These are phyloP conservation scores for Drosophila nr. perissopoda DNA, from an alignment of 2,888 invertebrate genomes.

Conservation along the genomic window DNA sequence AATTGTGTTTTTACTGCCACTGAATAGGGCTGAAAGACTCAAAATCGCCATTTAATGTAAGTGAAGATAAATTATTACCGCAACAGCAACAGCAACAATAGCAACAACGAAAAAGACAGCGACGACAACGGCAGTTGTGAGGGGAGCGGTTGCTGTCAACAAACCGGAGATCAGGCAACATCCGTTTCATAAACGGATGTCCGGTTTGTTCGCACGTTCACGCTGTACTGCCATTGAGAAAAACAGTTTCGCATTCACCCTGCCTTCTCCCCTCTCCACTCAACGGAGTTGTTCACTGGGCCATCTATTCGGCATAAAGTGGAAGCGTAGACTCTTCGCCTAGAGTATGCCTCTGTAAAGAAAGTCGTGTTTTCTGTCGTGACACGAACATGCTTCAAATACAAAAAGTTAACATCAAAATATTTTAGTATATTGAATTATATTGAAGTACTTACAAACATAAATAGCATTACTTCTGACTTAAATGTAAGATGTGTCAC, in stretches of 20 bases:
- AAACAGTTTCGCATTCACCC: constrained; percentile 30
- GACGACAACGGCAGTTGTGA: constrained; percentile 3
- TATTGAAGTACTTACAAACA: background rate
- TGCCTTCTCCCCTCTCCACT: background rate
- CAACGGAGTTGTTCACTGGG: background rate
- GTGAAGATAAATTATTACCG: constrained; percentile 70
- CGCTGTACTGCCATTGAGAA: constrained; percentile 50
- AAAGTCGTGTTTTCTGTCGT: background rate
- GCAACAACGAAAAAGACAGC: constrained; percentile 18
- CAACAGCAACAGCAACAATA: constrained; percentile 18
- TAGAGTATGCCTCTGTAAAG: background rate
- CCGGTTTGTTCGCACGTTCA: constrained; percentile 78
- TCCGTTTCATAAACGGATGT: constrained; percentile 74
- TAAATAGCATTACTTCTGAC: background rate
- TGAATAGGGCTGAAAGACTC: constrained; percentile 35
- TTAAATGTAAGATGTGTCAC: background rate
- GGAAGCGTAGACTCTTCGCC: background rate
- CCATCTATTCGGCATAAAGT: background rate
- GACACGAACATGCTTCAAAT: background rate
- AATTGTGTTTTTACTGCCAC: constrained; percentile 58
- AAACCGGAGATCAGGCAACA: constrained; percentile 76
- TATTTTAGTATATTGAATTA: background rate
- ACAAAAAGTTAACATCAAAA: background rate
- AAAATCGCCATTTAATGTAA: constrained; percentile 69
- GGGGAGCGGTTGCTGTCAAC: constrained; percentile 57